Percentiles rank a stretch among this genome's conserved stretches.
Evolutionary conservation across 2,113 vertebrate species (phyloP).

Genomic region (Planiliza haematocheilus): DNA sequence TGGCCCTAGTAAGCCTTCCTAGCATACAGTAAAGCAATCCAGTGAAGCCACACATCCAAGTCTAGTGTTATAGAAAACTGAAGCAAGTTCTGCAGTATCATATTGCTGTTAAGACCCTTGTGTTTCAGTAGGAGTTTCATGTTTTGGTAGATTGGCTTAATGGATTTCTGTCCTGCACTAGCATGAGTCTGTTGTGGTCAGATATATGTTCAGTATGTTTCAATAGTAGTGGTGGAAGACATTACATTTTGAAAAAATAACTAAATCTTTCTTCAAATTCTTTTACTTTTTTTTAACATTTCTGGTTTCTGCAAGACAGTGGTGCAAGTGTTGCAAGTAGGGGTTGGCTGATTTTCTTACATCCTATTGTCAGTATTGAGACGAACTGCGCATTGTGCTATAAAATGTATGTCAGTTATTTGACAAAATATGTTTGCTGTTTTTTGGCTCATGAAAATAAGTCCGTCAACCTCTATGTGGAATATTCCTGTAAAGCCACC

Average conservation of each 20-base stretch:
- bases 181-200: too few relatives aligned
- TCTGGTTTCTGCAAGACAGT: constrained; percentile 58
- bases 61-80: background rate
- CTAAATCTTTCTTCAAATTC: background rate
- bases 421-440: background rate
- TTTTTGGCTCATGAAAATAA: background rate
- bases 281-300: background rate
- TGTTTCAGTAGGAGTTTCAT: too few relatives aligned
- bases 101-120: background rate
- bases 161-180: too few relatives aligned
- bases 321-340: background rate
- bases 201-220: too few relatives aligned
- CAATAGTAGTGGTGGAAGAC: background rate
- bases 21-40: too few relatives aligned
- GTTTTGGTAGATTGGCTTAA: too few relatives aligned
- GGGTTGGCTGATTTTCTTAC: constrained; percentile 51
- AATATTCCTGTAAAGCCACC: background rate
- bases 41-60: background rate
- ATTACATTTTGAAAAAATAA: background rate
- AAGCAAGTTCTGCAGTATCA: background rate
- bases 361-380: background rate
- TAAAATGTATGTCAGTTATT: background rate
- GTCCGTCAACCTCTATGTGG: constrained; percentile 40
- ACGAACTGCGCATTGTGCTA: background rate
- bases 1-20: too few relatives aligned